Base-by-base conservation (phyloP, 1,140 invertebrate genomes). In the Andricus grossulariae region DNA sequence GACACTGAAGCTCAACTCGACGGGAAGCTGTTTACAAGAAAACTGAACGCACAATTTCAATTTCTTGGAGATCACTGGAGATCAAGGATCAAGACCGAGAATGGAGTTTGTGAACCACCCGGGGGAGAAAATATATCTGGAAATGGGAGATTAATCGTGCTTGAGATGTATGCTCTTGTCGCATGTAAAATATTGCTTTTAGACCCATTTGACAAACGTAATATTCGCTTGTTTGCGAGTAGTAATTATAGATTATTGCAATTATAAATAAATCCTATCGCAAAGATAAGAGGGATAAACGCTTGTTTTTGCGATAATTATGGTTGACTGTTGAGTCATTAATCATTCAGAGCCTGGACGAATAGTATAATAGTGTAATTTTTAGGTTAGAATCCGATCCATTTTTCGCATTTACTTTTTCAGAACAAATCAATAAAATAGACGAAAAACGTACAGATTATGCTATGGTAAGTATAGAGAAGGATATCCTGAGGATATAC, bases 61-160 rank as follows among this genome's bases (percentile, higher is more conserved):
- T 25, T 32, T 32, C 60, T 66, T 66, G 16, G 60, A 39, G 39
- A 66, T 66, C 60, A 66, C 32, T 66, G 32, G 60, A 39, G 39
- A 66, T 66, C 60, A 66, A 66, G 39, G 39, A 66, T 66, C 21
- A 66, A 66, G 25, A 66, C 60, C 32, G 39, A 66, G 25, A 66
- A 66, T 66, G 39, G 60, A 66, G 60, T 66, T 66, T 13, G 60
- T 66, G 60, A 66, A 66, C 60, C 15, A 66, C 12, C 25, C 32
- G 15, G 32, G 25, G 60, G 60, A 39, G 60, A 66, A 66, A 66
- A 66, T 66, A 45, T 66, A 66, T 66, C 60, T 16, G 32, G 32
- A 39, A 66, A 32, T 66, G 25, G 15, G 39, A 66, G 60, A 66
- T 66, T 39, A 66, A 66, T 66, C 39, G 32, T 66, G 45, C 25